These are phyloP conservation scores for Enteromius radiatus DNA, from an alignment of 2,797 vertebrate genomes.

Conservation along the genomic window DNA sequence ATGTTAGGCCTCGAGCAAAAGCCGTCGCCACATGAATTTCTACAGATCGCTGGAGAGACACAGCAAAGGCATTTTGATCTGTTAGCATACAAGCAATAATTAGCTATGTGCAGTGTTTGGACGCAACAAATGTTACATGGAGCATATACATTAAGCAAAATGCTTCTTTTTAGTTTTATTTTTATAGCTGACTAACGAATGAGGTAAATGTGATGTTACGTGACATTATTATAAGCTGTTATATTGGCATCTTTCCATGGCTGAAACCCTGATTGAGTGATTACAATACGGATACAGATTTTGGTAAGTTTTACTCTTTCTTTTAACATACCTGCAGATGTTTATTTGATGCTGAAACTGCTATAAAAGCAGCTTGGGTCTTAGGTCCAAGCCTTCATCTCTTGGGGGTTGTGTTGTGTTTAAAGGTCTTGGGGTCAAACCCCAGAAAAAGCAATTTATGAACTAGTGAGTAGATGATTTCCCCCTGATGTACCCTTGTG, in stretches of 20 bases:
- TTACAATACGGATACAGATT: background rate
- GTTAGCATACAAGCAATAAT: background rate
- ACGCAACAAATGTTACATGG: background rate
- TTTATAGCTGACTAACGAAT: background rate
- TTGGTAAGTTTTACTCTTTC: background rate
- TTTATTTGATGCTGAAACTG: background rate
- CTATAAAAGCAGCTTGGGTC: background rate
- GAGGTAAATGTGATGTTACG: background rate
- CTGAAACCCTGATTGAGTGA: background rate
- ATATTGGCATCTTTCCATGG: background rate
- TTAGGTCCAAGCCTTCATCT: background rate
- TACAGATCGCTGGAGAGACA: slow-evolving; percentile 84
- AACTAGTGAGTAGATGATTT: background rate
- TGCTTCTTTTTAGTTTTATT: background rate
- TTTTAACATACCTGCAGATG: background rate
- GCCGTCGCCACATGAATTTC: slow-evolving; percentile 88
- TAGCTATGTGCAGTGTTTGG: background rate
- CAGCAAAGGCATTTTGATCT: background rate
- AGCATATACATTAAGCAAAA: background rate
- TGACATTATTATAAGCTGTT: background rate
- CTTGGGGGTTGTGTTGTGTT: slow-evolving; percentile 19
- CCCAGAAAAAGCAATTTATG: background rate
- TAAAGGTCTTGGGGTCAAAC: slow-evolving; percentile 5
- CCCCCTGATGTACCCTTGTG: background rate
- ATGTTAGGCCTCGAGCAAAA: slow-evolving; percentile 95